Base-by-base conservation (phyloP, 2,113 vertebrate genomes). In the Tetraodon nigroviridis region DNA sequence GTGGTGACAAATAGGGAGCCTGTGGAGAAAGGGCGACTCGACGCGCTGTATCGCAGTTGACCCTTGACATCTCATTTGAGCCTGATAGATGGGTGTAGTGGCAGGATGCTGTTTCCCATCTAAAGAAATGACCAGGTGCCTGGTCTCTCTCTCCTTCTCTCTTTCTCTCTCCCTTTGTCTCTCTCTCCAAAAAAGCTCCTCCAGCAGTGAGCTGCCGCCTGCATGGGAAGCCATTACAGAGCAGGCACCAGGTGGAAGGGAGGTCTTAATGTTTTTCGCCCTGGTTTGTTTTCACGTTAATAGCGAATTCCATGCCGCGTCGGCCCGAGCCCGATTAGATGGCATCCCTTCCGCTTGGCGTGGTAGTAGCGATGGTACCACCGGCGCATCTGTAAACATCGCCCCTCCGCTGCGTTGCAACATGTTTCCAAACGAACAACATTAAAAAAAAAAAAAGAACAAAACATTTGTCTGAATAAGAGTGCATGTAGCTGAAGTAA, bases 61-160 rank as follows among this genome's bases (percentile, higher is more conserved):
- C 76, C 74, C 80, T 18, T 63, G 81, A 82, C 80, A 81, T 29
- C 51, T 82, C 80, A 80, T 67, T 22, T 86, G 64, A 62, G 63
- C 82, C 75, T 84, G 88, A 82, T 88, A 77, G 55, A 89, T 80
- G 78, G 74, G 64, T 47, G 15, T 64, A 69, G 59, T 59, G 60
- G 75, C 67, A 67, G 53, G 55, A 58, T 20, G 41, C 57, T 62
- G 71, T 63, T 83, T 64, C 61, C 48, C 63, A 84, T 70, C 41
- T 53, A 45, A 86, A 78, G 79, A 83, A 79, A 80, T 79, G 58
- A 27, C 61, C 79, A 79, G 66, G 51, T 32, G 54, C 21, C 27
- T 82, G 29, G 16, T 46, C 20, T 16, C 79, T 37, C 32, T 11
- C 32, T 37, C 32, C 3, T 10, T 37, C 32, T 37, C 32, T 37